These are phyloP conservation scores for Ceratina calcarata DNA, from an alignment of 1,140 invertebrate species.

Conservation along the genomic window DNA sequence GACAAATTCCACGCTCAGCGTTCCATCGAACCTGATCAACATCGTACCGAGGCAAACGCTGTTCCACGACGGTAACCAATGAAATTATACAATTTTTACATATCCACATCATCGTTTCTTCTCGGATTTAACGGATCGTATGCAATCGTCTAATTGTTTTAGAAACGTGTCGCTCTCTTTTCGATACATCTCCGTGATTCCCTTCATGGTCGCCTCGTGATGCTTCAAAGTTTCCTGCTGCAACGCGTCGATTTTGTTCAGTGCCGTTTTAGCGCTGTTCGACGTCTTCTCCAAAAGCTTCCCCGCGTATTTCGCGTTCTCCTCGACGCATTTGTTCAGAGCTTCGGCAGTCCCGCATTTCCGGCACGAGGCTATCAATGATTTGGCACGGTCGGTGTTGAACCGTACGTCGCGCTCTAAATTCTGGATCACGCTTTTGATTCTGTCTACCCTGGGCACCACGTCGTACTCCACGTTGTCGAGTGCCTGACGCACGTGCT, in stretches of 20 bases:
- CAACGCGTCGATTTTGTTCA: slow-evolving; percentile 26
- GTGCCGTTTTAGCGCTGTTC: not conserved
- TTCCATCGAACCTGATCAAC: slow-evolving; percentile 85
- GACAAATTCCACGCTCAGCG: slow-evolving; percentile 82
- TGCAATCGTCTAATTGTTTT: slow-evolving; percentile 37
- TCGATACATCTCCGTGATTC: not conserved
- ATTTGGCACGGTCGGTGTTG: not conserved
- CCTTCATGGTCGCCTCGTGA: slow-evolving; percentile 12
- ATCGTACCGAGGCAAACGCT: slow-evolving; percentile 56
- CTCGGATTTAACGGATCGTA: slow-evolving; percentile 1
- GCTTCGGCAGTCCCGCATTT: not conserved
- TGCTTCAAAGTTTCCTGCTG: slow-evolving; percentile 4
- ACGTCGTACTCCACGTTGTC: slow-evolving; percentile 16
- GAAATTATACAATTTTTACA: slow-evolving; percentile 74
- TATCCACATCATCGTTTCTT: slow-evolving; percentile 2
- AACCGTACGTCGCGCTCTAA: not conserved
- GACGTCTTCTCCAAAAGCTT: slow-evolving; percentile 32
- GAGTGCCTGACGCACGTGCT: slow-evolving; percentile 43
- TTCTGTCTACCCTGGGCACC: not conserved
- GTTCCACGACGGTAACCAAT: slow-evolving; percentile 53
- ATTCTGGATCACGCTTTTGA: slow-evolving; percentile 31
- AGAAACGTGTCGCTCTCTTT: slow-evolving; percentile 19
- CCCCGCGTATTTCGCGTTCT: slow-evolving; percentile 11
- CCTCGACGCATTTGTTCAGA: slow-evolving; percentile 30
- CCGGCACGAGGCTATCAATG: not conserved